These are phyloP conservation scores for Thyatira batis DNA, from an alignment of 2,888 invertebrate species.

Conservation along the genomic window DNA sequence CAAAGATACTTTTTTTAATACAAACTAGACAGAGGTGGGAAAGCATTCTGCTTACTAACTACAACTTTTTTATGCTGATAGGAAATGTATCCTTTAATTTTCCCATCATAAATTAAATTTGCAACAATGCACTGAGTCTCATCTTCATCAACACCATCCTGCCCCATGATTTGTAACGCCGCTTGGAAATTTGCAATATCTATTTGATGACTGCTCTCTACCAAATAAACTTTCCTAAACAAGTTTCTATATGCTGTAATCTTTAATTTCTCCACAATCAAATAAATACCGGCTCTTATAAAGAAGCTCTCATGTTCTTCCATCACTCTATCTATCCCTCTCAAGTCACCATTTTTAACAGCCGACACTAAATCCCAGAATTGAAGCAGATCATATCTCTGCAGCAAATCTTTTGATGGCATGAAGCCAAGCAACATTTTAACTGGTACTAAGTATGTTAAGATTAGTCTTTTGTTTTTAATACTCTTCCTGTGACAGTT, in stretches of 20 bases:
- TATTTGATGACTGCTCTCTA: conserved; percentile 92
- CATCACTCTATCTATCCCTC: conserved; percentile 91
- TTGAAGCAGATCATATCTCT: conserved; percentile 94
- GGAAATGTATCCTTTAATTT: conserved; percentile 99
- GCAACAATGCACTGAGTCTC: conserved; percentile 98
- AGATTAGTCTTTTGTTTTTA: conserved; percentile 94
- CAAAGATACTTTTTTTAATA: conserved; percentile 38
- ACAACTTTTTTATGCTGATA: conserved; percentile 98
- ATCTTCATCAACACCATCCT: conserved; percentile 93
- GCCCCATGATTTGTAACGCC: conserved; percentile 91
- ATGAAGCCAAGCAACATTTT: conserved; percentile 98
- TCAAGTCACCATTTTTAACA: conserved; percentile 94
- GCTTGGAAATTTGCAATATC: conserved; percentile 92
- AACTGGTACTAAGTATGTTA: conserved; percentile 97
- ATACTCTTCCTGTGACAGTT: conserved; percentile 91
- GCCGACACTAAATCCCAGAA: conserved; percentile 95
- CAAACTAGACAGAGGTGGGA: conserved; percentile 89
- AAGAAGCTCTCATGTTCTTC: conserved; percentile 95
- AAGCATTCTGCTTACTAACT: conserved; percentile 98
- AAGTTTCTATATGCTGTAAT: conserved; percentile 97
- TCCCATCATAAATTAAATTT: conserved; percentile 97
- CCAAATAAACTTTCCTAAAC: conserved; percentile 94
- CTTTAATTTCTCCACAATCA: conserved; percentile 97
- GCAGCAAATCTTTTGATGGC: conserved; percentile 90
- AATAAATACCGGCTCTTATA: conserved; percentile 97